A percentile compares a stretch with the other conserved stretches of the same genome.
Conservation (phyloP, 2,888 invertebrate species). For the Neoitamus cyanurus region DNA sequence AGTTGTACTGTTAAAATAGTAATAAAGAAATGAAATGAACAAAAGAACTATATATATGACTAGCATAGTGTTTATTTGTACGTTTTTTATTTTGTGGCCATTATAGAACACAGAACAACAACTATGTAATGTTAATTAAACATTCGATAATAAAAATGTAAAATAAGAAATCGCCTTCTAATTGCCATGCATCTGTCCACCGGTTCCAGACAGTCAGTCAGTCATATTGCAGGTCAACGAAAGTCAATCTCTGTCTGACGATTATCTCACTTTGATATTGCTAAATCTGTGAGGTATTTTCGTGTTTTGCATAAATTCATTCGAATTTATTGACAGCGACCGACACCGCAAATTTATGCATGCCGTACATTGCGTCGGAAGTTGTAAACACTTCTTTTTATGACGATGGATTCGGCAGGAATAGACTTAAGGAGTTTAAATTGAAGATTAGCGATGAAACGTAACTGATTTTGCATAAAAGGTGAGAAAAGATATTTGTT, state of each 20-base stretch:
- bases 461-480: neutral
- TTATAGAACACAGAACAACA: constrained; percentile 41
- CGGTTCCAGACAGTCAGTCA: neutral
- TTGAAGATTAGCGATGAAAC: neutral
- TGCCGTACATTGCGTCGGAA: neutral
- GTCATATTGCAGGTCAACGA: neutral
- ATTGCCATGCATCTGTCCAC: neutral
- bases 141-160: constrained; percentile 43
- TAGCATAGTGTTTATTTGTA: constrained; percentile 31
- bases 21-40: constrained; percentile 12
- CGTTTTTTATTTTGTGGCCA: constrained; percentile 39
- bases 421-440: neutral
- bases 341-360: neutral
- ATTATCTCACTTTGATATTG: neutral
- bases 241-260: neutral
- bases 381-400: neutral
- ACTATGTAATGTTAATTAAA: constrained; percentile 44
- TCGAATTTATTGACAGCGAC: neutral
- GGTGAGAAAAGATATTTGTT: neutral
- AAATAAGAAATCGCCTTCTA: constrained; percentile 22
- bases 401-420: neutral
- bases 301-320: neutral
- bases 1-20: constrained; percentile 37
- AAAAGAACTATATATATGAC: constrained; percentile 36
- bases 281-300: neutral